These are phyloP conservation scores for Drosophila planitibia DNA, from an alignment of 2,888 invertebrate genomes.

Conservation along the genomic window DNA sequence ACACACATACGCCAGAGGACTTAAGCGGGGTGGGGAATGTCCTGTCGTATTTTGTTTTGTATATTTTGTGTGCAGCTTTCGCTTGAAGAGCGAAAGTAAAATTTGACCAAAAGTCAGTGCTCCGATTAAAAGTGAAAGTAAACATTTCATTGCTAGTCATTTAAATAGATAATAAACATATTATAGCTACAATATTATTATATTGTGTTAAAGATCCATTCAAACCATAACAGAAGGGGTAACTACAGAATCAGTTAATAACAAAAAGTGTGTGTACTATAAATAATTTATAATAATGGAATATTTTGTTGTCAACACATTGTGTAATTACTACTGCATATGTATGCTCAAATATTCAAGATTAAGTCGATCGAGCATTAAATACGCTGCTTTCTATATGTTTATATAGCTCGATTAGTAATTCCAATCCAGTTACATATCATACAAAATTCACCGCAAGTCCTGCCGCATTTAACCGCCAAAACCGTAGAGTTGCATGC, in stretches of 20 bases:
- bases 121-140: slow-evolving; percentile 9
- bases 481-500: slow-evolving; percentile 94
- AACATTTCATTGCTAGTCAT: neutral
- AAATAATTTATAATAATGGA: slow-evolving; percentile 49
- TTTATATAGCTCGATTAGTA: slow-evolving; percentile 22
- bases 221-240: neutral
- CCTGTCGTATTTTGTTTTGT: slow-evolving; percentile 9
- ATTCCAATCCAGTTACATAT: slow-evolving; percentile 21
- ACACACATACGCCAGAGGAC: slow-evolving; percentile 7
- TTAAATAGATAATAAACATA: neutral
- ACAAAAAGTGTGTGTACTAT: slow-evolving; percentile 4
- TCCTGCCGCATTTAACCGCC: slow-evolving; percentile 87
- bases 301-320: slow-evolving; percentile 54
- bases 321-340: slow-evolving; percentile 29
- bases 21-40: neutral
- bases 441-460: too few relatives aligned
- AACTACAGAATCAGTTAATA: neutral
- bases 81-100: slow-evolving; percentile 16
- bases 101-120: neutral
- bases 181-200: neutral
- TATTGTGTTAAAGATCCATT: neutral
- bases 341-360: slow-evolving; percentile 28
- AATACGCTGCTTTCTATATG: slow-evolving; percentile 20
- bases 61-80: slow-evolving; percentile 17
- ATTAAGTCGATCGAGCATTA: slow-evolving; percentile 28